These are phyloP conservation scores for Nymphicus hollandicus DNA, from an alignment of 2,113 vertebrate genomes.

Conservation along the genomic window DNA sequence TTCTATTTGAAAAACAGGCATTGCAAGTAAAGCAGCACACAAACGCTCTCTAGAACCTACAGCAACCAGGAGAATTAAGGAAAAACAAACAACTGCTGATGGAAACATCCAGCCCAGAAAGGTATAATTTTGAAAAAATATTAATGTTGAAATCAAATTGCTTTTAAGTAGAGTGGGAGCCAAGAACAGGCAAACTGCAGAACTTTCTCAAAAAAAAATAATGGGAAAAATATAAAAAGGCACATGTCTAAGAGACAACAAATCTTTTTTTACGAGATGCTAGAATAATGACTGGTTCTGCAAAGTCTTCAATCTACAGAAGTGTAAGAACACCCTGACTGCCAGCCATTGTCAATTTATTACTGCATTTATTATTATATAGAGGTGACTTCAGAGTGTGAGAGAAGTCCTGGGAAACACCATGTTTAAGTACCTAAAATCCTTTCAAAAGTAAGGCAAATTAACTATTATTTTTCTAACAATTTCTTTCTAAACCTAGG, in stretches of 20 bases:
- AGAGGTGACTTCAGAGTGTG: not conserved
- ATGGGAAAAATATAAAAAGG: not conserved
- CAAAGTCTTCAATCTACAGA: not conserved
- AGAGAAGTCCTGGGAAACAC: not conserved
- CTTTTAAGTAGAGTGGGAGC: not conserved
- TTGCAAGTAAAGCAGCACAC: not conserved
- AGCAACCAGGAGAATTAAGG: not conserved
- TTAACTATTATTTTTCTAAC: not conserved
- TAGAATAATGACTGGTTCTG: not conserved
- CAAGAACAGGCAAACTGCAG: not conserved
- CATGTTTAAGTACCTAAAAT: not conserved
- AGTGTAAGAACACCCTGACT: not conserved
- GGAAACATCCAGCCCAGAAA: not conserved
- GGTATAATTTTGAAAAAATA: not conserved
- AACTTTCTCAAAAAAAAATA: not conserved
- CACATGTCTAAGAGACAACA: not conserved
- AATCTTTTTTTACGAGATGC: not conserved
- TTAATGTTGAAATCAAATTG: not conserved
- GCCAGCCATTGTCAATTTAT: not conserved
- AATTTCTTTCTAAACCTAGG: not conserved
- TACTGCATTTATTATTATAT: not conserved
- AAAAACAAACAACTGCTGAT: not conserved
- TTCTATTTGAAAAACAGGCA: not conserved
- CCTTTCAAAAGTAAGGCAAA: not conserved
- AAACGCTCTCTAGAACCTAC: not conserved